These are phyloP conservation scores for Aleiodes alternator DNA, from an alignment of 2,888 invertebrate species.

Conservation along the genomic window DNA sequence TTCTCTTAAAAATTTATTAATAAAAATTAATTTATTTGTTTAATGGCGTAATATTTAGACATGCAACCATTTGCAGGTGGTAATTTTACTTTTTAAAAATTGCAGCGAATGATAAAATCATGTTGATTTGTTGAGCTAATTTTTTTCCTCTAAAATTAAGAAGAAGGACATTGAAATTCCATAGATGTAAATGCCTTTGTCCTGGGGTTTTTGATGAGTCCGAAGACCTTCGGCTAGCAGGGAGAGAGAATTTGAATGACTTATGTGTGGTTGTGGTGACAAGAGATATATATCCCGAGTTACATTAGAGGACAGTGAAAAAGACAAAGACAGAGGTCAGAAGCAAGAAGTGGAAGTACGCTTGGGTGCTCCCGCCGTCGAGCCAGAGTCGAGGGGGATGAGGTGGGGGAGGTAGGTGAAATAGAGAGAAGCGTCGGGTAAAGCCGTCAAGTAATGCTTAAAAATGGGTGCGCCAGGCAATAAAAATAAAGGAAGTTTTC, in stretches of 20 bases:
- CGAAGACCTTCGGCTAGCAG: slow-evolving; percentile 1
- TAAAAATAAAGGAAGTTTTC: slow-evolving; percentile 20
- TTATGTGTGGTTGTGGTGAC: slow-evolving; percentile 23
- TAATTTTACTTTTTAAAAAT: too few species aligned
- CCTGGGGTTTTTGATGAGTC: slow-evolving; percentile 17
- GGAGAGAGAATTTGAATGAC: slow-evolving; percentile 35
- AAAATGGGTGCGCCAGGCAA: slow-evolving; percentile 47
- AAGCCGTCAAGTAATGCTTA: slow-evolving; percentile 44
- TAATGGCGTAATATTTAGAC: too few species aligned
- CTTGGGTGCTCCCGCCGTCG: slow-evolving; percentile 70
- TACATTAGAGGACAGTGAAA: slow-evolving; percentile 34
- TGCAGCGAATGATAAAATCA: too few species aligned
- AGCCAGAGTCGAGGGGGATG: slow-evolving; percentile 51
- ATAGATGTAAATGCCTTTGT: slow-evolving; percentile 23
- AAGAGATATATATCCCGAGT: slow-evolving; percentile 41
- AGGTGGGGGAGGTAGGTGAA: slow-evolving; percentile 25
- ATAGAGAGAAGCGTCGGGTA: slow-evolving; percentile 27
- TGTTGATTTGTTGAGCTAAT: not conserved
- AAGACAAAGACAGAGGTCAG: slow-evolving; percentile 63
- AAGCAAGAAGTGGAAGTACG: slow-evolving; percentile 74
- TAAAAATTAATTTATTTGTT: too few species aligned
- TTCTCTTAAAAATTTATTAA: too few species aligned
- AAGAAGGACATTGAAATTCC: slow-evolving; percentile 22
- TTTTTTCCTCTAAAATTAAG: not conserved
- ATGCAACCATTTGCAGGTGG: too few species aligned